These are phyloP conservation scores for Aurelia aurita DNA, from an alignment of 30 jellyfish, hydroid and myxozoan species.

Conservation along the genomic window DNA sequence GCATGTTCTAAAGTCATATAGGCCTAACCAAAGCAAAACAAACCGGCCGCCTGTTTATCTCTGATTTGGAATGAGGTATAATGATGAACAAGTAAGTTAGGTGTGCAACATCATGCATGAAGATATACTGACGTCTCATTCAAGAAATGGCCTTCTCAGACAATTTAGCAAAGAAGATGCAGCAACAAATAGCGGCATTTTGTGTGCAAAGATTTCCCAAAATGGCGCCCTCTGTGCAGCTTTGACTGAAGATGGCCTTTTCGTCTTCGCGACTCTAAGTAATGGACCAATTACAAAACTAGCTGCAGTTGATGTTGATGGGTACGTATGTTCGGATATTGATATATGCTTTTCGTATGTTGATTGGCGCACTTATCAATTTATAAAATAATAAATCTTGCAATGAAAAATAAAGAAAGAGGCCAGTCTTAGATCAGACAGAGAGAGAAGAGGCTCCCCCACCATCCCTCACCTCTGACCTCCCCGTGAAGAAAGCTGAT, in stretches of 20 bases:
- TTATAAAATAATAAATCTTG: no score
- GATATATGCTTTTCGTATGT: no score
- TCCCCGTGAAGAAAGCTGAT: no score
- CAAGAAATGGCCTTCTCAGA: conserved; percentile 6
- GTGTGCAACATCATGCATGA: background rate
- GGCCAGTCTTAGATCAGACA: no score
- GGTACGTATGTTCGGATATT: background rate
- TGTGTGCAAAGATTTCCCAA: background rate
- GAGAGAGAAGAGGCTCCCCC: no score
- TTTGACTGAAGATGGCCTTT: background rate
- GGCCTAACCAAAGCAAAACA: background rate
- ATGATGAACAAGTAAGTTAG: background rate
- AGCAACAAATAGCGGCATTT: background rate
- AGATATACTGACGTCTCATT: background rate
- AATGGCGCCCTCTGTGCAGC: background rate
- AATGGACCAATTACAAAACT: background rate
- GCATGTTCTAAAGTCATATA: background rate
- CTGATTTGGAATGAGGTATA: background rate
- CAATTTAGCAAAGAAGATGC: background rate
- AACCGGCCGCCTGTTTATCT: background rate
- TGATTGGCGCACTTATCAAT: no score
- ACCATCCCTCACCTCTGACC: no score
- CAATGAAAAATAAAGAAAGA: no score
- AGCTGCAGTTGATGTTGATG: background rate
- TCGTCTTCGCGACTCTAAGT: background rate